A percentile compares a stretch with the other conserved stretches of the same genome.
Evolutionary conservation across 2,113 vertebrate species (phyloP).

Genomic region (Rhinoptilus africanus): DNA sequence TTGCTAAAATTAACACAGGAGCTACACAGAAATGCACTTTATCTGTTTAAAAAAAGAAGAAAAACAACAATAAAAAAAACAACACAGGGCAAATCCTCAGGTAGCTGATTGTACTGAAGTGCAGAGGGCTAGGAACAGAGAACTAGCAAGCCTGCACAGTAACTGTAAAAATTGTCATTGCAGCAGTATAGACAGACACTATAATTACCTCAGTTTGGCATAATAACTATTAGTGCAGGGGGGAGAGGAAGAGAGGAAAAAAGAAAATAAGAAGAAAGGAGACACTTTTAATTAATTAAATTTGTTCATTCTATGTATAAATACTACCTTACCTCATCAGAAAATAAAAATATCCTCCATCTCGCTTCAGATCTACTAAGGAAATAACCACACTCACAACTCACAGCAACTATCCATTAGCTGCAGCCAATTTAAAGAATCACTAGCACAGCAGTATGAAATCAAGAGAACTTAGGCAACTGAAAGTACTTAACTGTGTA

Average conservation of each 20-base stretch:
- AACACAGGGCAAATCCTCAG: not conserved
- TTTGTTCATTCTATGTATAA: not conserved
- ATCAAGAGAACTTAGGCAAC: constrained; percentile 8
- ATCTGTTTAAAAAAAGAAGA: not conserved
- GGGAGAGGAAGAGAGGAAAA: not conserved
- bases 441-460: constrained; percentile 35
- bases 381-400: not conserved
- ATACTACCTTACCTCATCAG: not conserved
- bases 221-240: not conserved
- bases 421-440: constrained; percentile 39
- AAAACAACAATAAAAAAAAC: not conserved
- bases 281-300: not conserved
- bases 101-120: not conserved
- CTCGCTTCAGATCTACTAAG: not conserved
- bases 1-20: not conserved
- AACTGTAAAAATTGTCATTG: not conserved
- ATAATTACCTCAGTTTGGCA: not conserved
- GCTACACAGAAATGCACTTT: not conserved
- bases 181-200: not conserved
- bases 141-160: not conserved
- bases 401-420: not conserved
- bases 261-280: not conserved
- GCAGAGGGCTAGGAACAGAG: not conserved
- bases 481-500: not conserved
- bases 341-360: not conserved